A percentile compares a stretch with the other conserved stretches of the same genome.
These are phyloP conservation scores for Perca fluviatilis DNA, from an alignment of 2,113 vertebrate species.

Conservation along the genomic window DNA sequence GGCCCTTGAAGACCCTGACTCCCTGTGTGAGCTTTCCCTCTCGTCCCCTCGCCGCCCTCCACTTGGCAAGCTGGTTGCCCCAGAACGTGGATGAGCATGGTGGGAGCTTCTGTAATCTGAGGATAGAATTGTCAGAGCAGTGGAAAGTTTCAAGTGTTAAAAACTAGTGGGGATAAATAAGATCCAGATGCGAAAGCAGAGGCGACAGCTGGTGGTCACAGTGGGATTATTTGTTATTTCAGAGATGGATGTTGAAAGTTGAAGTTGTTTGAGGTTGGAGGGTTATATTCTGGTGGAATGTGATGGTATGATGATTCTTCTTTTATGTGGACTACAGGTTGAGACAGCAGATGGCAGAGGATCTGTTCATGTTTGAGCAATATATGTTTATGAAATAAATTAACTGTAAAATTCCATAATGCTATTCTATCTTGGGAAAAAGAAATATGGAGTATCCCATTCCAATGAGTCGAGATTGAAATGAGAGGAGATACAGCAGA, in stretches of 20 bases:
- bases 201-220: slow-evolving; percentile 76
- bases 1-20: slow-evolving; percentile 80
- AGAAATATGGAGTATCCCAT: slow-evolving; percentile 57
- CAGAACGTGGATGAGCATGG: slow-evolving; percentile 88
- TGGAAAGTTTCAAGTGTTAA: slow-evolving; percentile 83
- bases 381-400: slow-evolving; percentile 37
- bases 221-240: slow-evolving; percentile 72
- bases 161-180: slow-evolving; percentile 69
- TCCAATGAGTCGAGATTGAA: slow-evolving; percentile 70
- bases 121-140: slow-evolving; percentile 89
- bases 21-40: slow-evolving; percentile 88
- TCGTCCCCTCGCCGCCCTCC: slow-evolving; percentile 90
- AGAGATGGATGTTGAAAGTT: slow-evolving; percentile 81
- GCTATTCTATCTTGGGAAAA: slow-evolving; percentile 55
- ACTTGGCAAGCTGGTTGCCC: slow-evolving; percentile 81
- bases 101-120: slow-evolving; percentile 96
- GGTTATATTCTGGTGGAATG: slow-evolving; percentile 81
- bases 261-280: slow-evolving; percentile 70
- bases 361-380: slow-evolving; percentile 70
- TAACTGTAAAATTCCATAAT: slow-evolving; percentile 57
- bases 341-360: slow-evolving; percentile 71
- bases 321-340: slow-evolving; percentile 67
- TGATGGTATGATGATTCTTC: slow-evolving; percentile 77
- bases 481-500: slow-evolving; percentile 75
- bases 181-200: slow-evolving; percentile 83